Conservation (phyloP, 2,888 invertebrate genomes). For the Macropis europaea region DNA sequence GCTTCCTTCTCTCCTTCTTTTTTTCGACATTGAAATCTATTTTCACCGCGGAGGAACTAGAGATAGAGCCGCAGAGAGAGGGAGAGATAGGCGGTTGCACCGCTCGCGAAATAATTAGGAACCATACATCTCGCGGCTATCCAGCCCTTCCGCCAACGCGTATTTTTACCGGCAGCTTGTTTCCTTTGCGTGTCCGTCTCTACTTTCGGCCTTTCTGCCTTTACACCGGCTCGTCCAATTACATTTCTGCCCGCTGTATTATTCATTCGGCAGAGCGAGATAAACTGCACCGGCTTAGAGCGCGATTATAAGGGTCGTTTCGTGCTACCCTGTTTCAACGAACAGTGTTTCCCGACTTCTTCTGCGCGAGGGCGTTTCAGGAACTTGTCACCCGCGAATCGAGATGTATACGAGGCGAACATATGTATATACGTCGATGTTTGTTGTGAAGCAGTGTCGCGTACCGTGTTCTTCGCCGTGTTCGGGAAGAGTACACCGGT, state of each 20-base stretch:
- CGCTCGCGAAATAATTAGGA: conserved; percentile 43
- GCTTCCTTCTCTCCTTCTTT: background rate
- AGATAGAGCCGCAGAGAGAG: too few relatives aligned
- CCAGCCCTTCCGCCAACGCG: conserved; percentile 11
- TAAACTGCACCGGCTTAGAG: conserved; percentile 33
- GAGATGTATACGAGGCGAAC: too few relatives aligned
- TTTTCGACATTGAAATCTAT: background rate
- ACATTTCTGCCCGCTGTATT: conserved; percentile 44
- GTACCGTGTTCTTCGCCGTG: too few relatives aligned
- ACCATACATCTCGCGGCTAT: conserved; percentile 29
- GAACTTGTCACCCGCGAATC: too few relatives aligned
- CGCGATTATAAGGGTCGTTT: conserved; percentile 39
- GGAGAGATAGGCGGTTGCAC: background rate
- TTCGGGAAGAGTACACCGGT: too few relatives aligned
- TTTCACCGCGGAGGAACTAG: background rate
- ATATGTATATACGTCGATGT: too few relatives aligned
- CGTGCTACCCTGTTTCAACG: too few relatives aligned
- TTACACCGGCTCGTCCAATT: conserved; percentile 39
- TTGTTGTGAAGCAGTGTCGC: too few relatives aligned
- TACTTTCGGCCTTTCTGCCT: conserved; percentile 29
- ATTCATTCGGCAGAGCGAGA: conserved; percentile 38
- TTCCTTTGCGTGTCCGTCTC: conserved; percentile 43
- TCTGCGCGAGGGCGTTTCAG: too few relatives aligned
- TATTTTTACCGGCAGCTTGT: conserved; percentile 34
- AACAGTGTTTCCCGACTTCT: too few relatives aligned